Evolutionary conservation across 1,140 invertebrate genomes (phyloP), one percentile per base, ranked within the genome.

Genomic region (Medauroidea extradentata): DNA sequence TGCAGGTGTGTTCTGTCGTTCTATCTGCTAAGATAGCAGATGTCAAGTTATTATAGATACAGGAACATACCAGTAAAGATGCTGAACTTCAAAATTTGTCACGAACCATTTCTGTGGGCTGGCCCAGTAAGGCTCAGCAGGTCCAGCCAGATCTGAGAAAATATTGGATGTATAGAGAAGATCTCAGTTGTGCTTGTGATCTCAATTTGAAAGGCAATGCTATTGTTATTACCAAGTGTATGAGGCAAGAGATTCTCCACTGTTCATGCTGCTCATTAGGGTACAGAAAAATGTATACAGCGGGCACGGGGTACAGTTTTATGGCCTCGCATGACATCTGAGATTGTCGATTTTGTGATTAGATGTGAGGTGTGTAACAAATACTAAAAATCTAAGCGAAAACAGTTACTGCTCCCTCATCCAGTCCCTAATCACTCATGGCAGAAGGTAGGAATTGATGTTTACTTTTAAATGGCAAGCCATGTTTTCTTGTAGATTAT

Each of bases 401-500:
- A 52, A 42, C 50, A 23, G 18, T 9, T 9, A 23, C 50, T 52
- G 4, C 18, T 46, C 9, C 18, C 18, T 16, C 50, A 52, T n/a
- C 18, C 24, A 9, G 50, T 52, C 16, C 50, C 50, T 23, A n/a
- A 52, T 16, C 11, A 16, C 8, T 9, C 50, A 16, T 52, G 50
- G 50, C 16, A 19, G 9, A 27, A 7, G 24, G 44, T 46, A 46
- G 44, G 44, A 46, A 68, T 18, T 75, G 66, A 65, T 34, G 29
- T 34, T 34, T 34, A n/a, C 60, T 72, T 56, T 67, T 70, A 16
- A 57, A 67, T 14, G 64, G 63, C 34, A 62, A 69, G 27, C 61
- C 64, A 38, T 75, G 68, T 63, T 24, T 75, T 2, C 24, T 76
- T n/a, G 60, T 70, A 13, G 71, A 74, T 57, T 71, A 73, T 63